Evolutionary conservation across 2,888 invertebrate species (phyloP).

Genomic region (Ochropacha duplaris): DNA sequence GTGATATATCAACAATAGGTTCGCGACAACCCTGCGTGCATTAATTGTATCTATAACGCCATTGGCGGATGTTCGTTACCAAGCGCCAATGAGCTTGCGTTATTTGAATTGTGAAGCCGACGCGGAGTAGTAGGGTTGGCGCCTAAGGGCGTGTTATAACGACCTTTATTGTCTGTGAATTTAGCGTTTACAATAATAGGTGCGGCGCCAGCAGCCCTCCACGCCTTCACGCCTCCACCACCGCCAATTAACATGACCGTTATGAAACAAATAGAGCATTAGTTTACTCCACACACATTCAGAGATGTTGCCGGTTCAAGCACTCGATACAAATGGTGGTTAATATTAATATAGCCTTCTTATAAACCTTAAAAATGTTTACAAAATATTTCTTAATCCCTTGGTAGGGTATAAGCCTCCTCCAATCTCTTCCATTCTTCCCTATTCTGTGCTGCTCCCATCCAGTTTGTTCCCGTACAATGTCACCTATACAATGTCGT

Average conservation of each 20-base stretch:
- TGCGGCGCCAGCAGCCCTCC: not conserved
- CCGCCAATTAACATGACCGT: not conserved
- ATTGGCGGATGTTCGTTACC: constrained; percentile 66
- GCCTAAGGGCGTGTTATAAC: constrained; percentile 61
- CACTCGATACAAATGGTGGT: no score
- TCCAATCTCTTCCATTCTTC: no score
- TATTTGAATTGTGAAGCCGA: constrained; percentile 55
- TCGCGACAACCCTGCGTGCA: constrained; percentile 49
- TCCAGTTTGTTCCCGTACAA: no score
- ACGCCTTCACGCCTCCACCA: not conserved
- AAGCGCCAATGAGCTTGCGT: constrained; percentile 54
- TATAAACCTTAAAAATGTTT: no score
- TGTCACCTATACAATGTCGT: no score
- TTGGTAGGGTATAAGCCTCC: no score
- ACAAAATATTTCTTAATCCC: no score
- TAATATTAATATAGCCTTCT: no score
- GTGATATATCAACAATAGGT: constrained; percentile 44
- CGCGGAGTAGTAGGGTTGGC: constrained; percentile 48
- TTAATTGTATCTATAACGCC: constrained; percentile 54
- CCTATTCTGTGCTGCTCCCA: no score
- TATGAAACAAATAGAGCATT: not conserved
- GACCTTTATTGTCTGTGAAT: constrained; percentile 64
- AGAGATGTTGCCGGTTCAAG: not conserved
- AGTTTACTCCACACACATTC: not conserved
- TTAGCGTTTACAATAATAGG: constrained; percentile 46